phyloP scores from a whole-genome alignment of 2,888 invertebrate species.

The Luperina nickerlii region DNA sequence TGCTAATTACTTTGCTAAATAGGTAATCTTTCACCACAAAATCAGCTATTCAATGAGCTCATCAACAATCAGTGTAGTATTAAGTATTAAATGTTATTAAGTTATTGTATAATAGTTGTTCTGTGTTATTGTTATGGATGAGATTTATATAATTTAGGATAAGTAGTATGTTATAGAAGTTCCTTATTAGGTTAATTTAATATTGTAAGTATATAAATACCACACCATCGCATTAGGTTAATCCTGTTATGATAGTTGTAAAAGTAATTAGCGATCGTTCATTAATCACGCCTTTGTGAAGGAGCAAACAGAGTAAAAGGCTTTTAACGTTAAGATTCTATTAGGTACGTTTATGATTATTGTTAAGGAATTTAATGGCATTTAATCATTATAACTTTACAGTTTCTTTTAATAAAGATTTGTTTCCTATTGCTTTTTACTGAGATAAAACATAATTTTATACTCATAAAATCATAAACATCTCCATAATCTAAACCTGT shows the following conservation, averaged over 20 bases:
- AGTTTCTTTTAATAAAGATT: neutral
- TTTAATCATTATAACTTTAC: neutral
- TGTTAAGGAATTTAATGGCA: neutral
- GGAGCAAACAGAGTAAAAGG: slow-evolving; percentile 45
- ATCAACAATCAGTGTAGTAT: too few species aligned
- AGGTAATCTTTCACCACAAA: neutral
- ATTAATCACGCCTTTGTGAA: slow-evolving; percentile 64
- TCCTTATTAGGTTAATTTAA: too few species aligned
- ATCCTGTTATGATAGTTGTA: too few species aligned
- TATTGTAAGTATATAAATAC: too few species aligned
- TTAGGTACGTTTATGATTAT: slow-evolving; percentile 21
- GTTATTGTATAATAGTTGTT: too few species aligned
- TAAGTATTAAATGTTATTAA: too few species aligned
- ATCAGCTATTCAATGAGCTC: neutral
- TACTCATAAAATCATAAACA: neutral
- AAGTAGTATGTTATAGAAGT: too few species aligned
- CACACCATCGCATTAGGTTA: too few species aligned
- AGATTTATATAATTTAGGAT: too few species aligned
- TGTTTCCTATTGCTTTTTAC: neutral
- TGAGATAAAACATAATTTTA: neutral
- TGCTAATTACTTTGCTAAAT: slow-evolving; percentile 13
- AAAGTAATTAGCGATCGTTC: slow-evolving; percentile 67
- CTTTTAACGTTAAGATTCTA: slow-evolving; percentile 50
- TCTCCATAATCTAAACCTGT: neutral
- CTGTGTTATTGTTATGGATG: too few species aligned